phyloP scores from a whole-genome alignment of 2,113 vertebrate species.

The Xiphophorus couchianus region DNA sequence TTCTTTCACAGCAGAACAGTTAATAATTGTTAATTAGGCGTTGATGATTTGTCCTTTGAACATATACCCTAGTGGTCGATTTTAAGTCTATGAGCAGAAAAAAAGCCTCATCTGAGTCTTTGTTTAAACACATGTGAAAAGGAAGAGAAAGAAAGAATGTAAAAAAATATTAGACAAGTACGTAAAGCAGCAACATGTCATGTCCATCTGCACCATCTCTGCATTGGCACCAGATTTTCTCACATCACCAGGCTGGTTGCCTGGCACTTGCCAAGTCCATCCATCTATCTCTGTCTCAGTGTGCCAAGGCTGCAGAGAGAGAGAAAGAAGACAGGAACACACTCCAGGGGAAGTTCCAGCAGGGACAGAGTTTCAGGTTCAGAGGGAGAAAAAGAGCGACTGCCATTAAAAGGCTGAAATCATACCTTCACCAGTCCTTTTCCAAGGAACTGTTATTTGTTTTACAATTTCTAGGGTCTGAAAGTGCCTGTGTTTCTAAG shows the following conservation, averaged over 20 bases:
- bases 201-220: conserved; percentile 75
- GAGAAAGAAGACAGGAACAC: conserved; percentile 54
- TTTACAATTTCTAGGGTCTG: conserved; percentile 66
- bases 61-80: conserved; percentile 72
- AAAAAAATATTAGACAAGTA: conserved; percentile 74
- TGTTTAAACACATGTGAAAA: conserved; percentile 71
- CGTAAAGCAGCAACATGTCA: conserved; percentile 75
- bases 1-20: conserved; percentile 78
- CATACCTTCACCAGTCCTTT: conserved; percentile 38
- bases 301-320: conserved; percentile 65
- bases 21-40: conserved; percentile 82
- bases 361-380: conserved; percentile 46
- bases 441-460: conserved; percentile 56
- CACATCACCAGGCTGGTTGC: conserved; percentile 73
- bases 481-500: conserved; percentile 57
- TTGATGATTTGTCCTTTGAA: conserved; percentile 79
- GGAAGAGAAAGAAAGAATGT: conserved; percentile 62
- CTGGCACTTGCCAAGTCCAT: conserved; percentile 71
- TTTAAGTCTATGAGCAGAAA: conserved; percentile 54
- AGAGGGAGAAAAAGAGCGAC: conserved; percentile 14
- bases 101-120: conserved; percentile 48
- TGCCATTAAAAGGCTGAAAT: conserved; percentile 33
- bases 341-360: conserved; percentile 64
- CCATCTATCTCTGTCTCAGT: conserved; percentile 62
- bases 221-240: conserved; percentile 69